These are phyloP conservation scores for Scopus umbretta DNA, from an alignment of 2,113 vertebrate species.

Conservation along the genomic window DNA sequence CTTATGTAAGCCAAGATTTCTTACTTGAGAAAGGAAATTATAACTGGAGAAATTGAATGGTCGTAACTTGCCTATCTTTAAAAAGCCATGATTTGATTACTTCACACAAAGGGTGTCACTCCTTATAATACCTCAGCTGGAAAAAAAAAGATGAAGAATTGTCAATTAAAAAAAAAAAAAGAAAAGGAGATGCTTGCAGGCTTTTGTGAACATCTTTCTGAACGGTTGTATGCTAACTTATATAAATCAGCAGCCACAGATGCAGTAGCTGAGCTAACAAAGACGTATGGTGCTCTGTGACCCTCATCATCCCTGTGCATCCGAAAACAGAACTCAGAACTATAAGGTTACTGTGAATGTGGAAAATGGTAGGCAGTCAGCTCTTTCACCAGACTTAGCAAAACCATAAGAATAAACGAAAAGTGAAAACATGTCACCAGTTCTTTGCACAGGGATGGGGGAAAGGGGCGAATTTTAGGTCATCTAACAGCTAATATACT, in stretches of 20 bases:
- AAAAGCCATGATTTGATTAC: background rate
- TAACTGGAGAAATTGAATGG: background rate
- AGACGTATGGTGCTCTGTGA: background rate
- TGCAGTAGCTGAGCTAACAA: constrained; percentile 3
- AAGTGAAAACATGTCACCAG: background rate
- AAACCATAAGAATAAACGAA: background rate
- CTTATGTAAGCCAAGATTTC: background rate
- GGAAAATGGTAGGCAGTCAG: background rate
- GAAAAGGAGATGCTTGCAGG: background rate
- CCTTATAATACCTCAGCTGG: background rate
- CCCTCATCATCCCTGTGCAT: background rate
- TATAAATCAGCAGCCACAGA: background rate
- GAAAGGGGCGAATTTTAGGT: background rate
- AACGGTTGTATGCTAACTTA: background rate
- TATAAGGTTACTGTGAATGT: background rate
- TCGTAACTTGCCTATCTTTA: background rate
- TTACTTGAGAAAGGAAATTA: background rate
- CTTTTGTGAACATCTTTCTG: background rate
- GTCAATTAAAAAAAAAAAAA: background rate
- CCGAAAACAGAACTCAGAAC: background rate
- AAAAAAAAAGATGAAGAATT: background rate
- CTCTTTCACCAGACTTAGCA: background rate
- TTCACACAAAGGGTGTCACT: background rate
- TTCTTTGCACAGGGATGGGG: background rate
- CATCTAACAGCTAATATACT: background rate